Base-by-base conservation (phyloP, 2,888 invertebrate genomes). In the Drosophila fungiperda region DNA sequence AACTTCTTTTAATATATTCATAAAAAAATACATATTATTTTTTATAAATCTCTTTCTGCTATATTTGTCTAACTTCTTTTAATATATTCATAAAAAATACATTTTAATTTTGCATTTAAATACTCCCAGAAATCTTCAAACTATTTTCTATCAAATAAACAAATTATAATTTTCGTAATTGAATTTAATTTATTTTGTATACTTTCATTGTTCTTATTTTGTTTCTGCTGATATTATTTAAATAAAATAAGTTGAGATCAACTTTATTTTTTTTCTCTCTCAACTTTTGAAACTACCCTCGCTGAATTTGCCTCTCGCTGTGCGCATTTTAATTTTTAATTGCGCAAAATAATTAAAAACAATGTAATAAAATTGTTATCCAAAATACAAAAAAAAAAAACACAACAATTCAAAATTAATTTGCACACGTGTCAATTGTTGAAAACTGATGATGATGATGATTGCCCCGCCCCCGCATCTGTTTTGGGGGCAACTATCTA, bases 351-450 rank as follows among this genome's bases (percentile, higher is more conserved):
- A 38, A 42, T 68, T n/a, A 40, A 68, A 52, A 54, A 35, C 63
- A 52, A 52, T 49, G 23, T 57, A 54, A 58, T 64, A 26, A 68
- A 82, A 53, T 66, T 64, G 45, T 32, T 23, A 29, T 33, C 29
- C 29, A 29, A 29, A 29, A 12, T 12, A 11, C 32, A 35, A 49
- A 67, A 23, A 20, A 9, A 42, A 15, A 8, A 1, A 23, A 7
- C 2, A 26, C 26, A 26, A 26, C 26, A 26, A 26, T 2, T 29
- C 6, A 29, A 29, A 29, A 29, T 15, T 15, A 52, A 67, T 50
- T 60, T 67, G 52, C 20, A 29, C 57, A 58, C 80, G 83, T 88
- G 83, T 74, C 67, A 53, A n/a, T 48, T 36, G 68, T 68, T 68
- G 69, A 63, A 63, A 64, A 64, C 17, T 54, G 63, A 72, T 64